Base-by-base conservation (phyloP, 2,797 vertebrate species). In the Coccyzus lansbergi region DNA sequence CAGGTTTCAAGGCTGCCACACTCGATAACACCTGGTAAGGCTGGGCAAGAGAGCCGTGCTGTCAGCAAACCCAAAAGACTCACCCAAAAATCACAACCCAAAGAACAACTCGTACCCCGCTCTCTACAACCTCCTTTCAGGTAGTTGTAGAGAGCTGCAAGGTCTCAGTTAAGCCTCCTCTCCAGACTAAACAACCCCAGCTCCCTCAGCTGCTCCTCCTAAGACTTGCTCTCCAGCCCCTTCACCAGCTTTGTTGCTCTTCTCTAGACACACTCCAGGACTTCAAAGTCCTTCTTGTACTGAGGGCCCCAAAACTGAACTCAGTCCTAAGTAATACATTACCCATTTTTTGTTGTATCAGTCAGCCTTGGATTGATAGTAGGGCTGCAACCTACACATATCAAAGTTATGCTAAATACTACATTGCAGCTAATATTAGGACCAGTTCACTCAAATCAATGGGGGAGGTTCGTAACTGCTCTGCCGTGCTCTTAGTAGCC, bases 31-130 rank as follows among this genome's bases (percentile, higher is more conserved):
- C 14, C 11, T 26, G 34, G 48, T 13, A 5, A n/a, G 81, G 34
- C 46, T 49, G 51, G 8, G 44, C n/a, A 40, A 42, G 11, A 77
- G 62, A 62, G 0, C 55, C 42, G 42, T 21, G 49, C 44, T 36
- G 7, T 6, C 3, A 12, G 48, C n/a, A 72, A 51, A 53, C 0
- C 1, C 4, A 44, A 80, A 52, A 25, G 44, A 36, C 20, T 1
- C 28, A 20, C 38, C 44, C 10, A 12, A 40, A 81, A 72, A 53
- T 2, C 0, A 21, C 25, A 18, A 18, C 12, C 28, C n/a, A 42
- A 12, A 83, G 26, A 22, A 3, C 25, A 63, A 10, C 11, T 14
- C 49, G n/a, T n/a, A 20, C 20, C 44, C 44, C 10, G 44, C 7
- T 46, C 20, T 6, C 44, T 46, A 21, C 44, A 46, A 21, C 44